A percentile compares a stretch with the other conserved stretches of the same genome.
These are phyloP conservation scores for Eleginops maclovinus DNA, from an alignment of 2,113 vertebrate genomes.

Conservation along the genomic window DNA sequence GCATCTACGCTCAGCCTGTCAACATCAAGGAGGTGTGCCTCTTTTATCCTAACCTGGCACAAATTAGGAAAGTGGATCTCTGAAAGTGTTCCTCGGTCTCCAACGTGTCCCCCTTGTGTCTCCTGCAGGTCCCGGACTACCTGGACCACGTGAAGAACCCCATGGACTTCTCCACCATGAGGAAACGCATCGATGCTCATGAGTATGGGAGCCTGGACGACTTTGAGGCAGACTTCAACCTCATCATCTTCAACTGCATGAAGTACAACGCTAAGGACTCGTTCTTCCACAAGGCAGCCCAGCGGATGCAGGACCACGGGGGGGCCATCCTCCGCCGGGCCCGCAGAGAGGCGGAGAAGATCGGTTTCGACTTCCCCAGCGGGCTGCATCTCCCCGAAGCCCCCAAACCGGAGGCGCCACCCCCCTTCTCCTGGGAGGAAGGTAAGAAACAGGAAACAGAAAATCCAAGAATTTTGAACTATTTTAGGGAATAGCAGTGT, in stretches of 20 bases:
- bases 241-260: conserved; percentile 96
- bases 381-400: conserved; percentile 90
- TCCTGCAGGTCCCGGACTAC: conserved; percentile 93
- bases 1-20: conserved; percentile 95
- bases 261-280: conserved; percentile 98
- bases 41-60: neutral
- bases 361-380: conserved; percentile 92
- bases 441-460: conserved; percentile 82
- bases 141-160: conserved; percentile 94
- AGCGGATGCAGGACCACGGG: conserved; percentile 94
- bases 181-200: conserved; percentile 90
- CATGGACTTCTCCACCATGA: conserved; percentile 98
- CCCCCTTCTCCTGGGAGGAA: conserved; percentile 94
- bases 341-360: conserved; percentile 88
- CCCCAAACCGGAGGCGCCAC: conserved; percentile 85
- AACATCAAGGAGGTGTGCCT: conserved; percentile 90
- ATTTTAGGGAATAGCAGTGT: no score
- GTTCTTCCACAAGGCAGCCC: conserved; percentile 93
- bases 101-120: neutral
- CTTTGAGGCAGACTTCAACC: conserved; percentile 95
- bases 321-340: conserved; percentile 93
- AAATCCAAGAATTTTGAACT: no score
- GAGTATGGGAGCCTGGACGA: conserved; percentile 89
- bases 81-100: neutral
- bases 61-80: neutral